phyloP scores from a whole-genome alignment of 1,140 invertebrate genomes.

The Papilio glaucus region DNA sequence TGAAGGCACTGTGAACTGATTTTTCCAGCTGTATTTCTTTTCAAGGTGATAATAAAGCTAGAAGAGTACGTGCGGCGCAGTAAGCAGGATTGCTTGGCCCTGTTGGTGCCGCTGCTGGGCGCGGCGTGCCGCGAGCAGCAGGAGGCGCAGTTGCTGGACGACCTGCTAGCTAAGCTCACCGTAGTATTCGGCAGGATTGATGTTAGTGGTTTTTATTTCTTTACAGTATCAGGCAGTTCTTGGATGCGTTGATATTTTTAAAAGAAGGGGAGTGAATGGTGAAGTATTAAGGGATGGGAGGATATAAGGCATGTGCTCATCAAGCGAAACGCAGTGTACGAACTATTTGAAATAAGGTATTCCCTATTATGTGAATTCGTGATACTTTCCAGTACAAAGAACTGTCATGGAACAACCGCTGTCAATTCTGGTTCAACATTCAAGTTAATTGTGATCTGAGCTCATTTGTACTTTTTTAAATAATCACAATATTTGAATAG shows the following conservation, averaged over 20 bases:
- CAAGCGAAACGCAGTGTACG: too few species aligned
- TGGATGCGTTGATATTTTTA: not conserved
- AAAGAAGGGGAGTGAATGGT: not conserved
- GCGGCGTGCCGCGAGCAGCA: slow-evolving; percentile 52
- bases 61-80: slow-evolving; percentile 60
- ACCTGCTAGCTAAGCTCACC: slow-evolving; percentile 56
- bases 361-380: too few species aligned
- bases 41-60: slow-evolving; percentile 56
- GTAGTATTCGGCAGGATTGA: slow-evolving; percentile 56
- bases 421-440: too few species aligned
- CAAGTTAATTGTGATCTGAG: too few species aligned
- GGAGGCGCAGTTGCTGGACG: slow-evolving; percentile 55
- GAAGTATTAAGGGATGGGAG: too few species aligned
- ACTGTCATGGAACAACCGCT: too few species aligned
- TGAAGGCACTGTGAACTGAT: not conserved
- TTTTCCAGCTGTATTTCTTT: not conserved
- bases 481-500: too few species aligned
- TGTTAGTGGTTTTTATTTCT: slow-evolving; percentile 48
- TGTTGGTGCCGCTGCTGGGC: slow-evolving; percentile 50
- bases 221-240: not conserved
- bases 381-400: too few species aligned
- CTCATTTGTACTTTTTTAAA: too few species aligned
- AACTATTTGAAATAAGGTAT: too few species aligned
- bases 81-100: slow-evolving; percentile 53
- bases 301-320: too few species aligned